Evolutionary conservation across 2,113 vertebrate species (phyloP), one percentile per base, ranked within the genome.

Genomic region (Propithecus coquereli): DNA sequence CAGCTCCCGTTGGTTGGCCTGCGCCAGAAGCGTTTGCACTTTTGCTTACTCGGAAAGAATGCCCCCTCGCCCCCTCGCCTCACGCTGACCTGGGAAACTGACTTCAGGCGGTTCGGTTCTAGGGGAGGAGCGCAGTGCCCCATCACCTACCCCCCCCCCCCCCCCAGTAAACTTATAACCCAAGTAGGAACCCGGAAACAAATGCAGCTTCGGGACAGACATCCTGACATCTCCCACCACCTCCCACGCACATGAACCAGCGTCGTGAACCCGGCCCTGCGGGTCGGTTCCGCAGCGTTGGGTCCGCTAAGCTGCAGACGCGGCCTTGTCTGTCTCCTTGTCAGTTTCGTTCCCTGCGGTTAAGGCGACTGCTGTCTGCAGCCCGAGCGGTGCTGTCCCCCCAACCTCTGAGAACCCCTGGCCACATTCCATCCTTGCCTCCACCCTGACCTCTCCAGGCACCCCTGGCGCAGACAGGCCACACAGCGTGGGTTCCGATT

Each of bases 1-100:
- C 87, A 97, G 97, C 97, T 97, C 98, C 97, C 96, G 95, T 95
- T 97, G 98, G 97, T 98, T 98, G 97, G 97, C 98, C 97, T 95
- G 97, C 97, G 97, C 98, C 97, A 97, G 98, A 99, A 99, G 98
- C 98, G 98, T 98, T 98, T 98, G 98, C 98, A 98, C 97, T 98
- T 98, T 97, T 95, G 98, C 99, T 99, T 99, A 99, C 98, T 98
- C 91, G 96, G 92, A 97, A 98, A 99, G 98, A 99, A 98, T 97
- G 95, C 96, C 84, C 97, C 70, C 94, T 96, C 96, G 95, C 96
- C 84, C 97, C 70, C 94, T 96, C 96, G 97, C 87, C 70, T 22
- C 27, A 2, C 0, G 2, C 3, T 98, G 97, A 98, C 98, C 97
- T 96, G 95, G 95, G 94, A 95, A 97, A 97, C 96, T 91, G 97